Percentiles rank a stretch among this genome's conserved stretches.
Evolutionary conservation across 2,113 vertebrate genomes (phyloP).

Genomic region (Brienomyrus longianalis): DNA sequence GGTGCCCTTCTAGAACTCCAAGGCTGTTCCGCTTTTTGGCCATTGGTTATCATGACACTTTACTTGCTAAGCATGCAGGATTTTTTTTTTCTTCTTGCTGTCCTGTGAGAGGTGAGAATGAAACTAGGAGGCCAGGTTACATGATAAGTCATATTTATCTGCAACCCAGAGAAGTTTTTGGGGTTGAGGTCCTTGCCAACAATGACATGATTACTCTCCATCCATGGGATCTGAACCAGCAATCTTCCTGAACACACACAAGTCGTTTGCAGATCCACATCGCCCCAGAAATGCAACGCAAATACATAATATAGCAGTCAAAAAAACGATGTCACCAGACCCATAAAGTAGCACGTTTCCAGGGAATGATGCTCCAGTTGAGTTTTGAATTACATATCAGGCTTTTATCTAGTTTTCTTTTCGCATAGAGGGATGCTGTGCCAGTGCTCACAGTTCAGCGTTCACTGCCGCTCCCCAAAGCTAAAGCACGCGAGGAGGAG

Average conservation of each 20-base stretch:
- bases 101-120: not conserved
- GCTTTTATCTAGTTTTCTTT: not conserved
- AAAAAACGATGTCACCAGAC: not conserved
- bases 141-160: not conserved
- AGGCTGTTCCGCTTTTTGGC: not conserved
- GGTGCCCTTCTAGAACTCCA: not conserved
- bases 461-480: not conserved
- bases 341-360: not conserved
- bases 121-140: not conserved
- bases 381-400: not conserved
- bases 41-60: not conserved
- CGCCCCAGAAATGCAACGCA: not conserved
- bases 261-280: not conserved
- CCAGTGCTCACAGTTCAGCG: not conserved
- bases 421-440: not conserved
- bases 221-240: too few relatives aligned
- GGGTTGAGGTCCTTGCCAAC: not conserved
- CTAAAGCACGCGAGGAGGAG: not conserved
- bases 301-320: not conserved
- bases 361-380: not conserved
- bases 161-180: not conserved
- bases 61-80: not conserved
- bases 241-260: not conserved
- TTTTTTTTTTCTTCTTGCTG: not conserved
- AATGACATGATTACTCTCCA: not conserved